Evolutionary conservation across 2,888 invertebrate species (phyloP).

Genomic region (Agelastica alni): DNA sequence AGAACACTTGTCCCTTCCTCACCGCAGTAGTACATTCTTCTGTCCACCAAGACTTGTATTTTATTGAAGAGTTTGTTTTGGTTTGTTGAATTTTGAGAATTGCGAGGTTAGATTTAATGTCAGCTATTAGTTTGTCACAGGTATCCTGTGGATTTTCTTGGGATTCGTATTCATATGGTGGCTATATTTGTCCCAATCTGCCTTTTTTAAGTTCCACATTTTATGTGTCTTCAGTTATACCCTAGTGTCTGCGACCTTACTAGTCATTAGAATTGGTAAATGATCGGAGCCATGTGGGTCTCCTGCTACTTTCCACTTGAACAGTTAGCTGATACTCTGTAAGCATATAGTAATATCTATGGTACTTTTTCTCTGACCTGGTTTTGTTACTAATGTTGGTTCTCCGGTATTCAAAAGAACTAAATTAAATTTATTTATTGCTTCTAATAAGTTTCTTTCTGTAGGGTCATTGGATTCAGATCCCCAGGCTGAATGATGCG

Average conservation of each 20-base stretch:
- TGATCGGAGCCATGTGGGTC: conserved; percentile 22
- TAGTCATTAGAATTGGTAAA: conserved; percentile 10
- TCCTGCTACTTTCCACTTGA: conserved; percentile 11
- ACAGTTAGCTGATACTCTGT: neutral
- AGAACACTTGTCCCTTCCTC: neutral
- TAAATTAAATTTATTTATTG: conserved; percentile 10
- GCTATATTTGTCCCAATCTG: neutral
- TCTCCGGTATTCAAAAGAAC: conserved; percentile 11
- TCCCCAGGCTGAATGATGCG: conserved; percentile 1
- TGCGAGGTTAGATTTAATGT: neutral
- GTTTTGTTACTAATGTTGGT: neutral
- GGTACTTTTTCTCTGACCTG: conserved; percentile 1
- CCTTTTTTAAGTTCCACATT: conserved; percentile 19
- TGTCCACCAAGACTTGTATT: conserved; percentile 21
- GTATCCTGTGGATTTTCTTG: neutral
- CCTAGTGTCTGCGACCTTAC: neutral
- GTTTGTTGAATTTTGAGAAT: neutral
- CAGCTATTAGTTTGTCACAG: neutral
- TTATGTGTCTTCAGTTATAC: neutral
- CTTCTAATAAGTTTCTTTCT: conserved; percentile 26
- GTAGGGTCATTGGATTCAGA: neutral
- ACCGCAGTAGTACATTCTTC: conserved; percentile 8
- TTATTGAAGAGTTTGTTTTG: conserved; percentile 1
- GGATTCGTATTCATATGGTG: neutral
- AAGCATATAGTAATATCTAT: conserved; percentile 18